Evolutionary conservation across 2,888 invertebrate species (phyloP), one percentile per base, ranked within the genome.

Genomic region (Pseudoips prasinana): DNA sequence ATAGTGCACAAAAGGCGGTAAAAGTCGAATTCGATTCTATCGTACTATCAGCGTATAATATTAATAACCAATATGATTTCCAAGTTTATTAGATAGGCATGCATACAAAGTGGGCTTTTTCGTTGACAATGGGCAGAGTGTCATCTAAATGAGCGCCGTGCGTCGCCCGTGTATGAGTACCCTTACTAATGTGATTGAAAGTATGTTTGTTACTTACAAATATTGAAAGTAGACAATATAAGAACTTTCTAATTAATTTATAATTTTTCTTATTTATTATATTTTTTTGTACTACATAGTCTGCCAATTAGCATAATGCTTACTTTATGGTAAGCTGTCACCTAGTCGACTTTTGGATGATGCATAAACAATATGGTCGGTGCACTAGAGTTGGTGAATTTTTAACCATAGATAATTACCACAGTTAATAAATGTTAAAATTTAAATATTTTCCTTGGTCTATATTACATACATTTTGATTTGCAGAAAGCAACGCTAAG

Each of bases 1-100:
- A 20, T 3, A 20, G 4, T 3, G 7, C 20, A 20, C 20, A 20
- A 20, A 5, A 20, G 20, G 20, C 7, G 20, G 20, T 20, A n/a
- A 7, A 14, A n/a, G 58, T 53, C 58, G 57, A 47, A 52, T 43
- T 39, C 29, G 43, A 52, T 53, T 44, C 19, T 38, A 32, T 41
- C 33, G 31, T 41, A 25, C 23, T 39, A 53, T 53, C 41, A 57
- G 39, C 37, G 31, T 19, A 22, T 46, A 24, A 64, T 56, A 65
- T 65, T 64, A 62, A 62, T 67, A 63, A 63, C 47, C 70, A 67
- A 63, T 67, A 69, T 57, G 50, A 64, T 64, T 55, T 55, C 47
- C 34, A 34, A 41, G 42, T 29, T 56, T 58, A 61, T 47, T 40
- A 45, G 36, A 48, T 32, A 55, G 50, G 57, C 39, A 54, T 59